These are phyloP conservation scores for Himantopus leucocephalus DNA, from an alignment of 2,113 vertebrate genomes.

Conservation along the genomic window DNA sequence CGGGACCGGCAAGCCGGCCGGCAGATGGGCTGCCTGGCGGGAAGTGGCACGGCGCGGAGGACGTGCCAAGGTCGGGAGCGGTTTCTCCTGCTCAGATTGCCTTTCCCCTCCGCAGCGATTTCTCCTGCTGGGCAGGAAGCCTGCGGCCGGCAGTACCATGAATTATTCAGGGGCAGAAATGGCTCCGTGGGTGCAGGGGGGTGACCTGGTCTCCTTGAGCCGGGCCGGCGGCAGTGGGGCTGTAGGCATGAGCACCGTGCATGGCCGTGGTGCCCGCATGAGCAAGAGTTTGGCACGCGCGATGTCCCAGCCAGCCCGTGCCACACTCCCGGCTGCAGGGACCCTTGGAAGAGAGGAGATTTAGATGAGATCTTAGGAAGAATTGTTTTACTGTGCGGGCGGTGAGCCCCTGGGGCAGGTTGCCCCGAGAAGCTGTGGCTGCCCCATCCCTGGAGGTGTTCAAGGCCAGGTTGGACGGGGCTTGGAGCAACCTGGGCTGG, in stretches of 20 bases:
- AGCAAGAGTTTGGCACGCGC: accelerated
- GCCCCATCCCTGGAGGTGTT: no score
- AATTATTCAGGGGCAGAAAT: constrained; percentile 69
- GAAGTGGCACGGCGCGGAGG: not conserved
- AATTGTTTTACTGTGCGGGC: no score
- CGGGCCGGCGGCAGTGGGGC: not conserved
- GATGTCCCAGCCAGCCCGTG: accelerated
- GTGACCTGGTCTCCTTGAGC: constrained; percentile 68
- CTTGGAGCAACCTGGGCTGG: no score
- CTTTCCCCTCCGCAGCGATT: constrained; percentile 8
- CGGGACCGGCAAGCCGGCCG: not conserved
- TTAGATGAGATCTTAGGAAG: no score
- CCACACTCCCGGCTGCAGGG: not conserved
- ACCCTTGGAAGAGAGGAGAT: not conserved
- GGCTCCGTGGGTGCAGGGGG: not conserved
- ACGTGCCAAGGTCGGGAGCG: constrained; percentile 20
- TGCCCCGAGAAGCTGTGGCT: no score
- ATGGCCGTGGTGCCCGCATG: accelerated
- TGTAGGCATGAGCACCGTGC: not conserved
- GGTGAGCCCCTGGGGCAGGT: no score
- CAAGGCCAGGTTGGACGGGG: no score
- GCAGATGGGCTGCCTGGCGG: constrained; percentile 30
- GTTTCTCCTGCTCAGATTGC: not conserved
- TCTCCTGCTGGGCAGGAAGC: constrained; percentile 55
- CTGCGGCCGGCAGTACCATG: constrained; percentile 13